Evolutionary conservation across 2,797 vertebrate species (phyloP).

Genomic region (Rhabdomys pumilio): DNA sequence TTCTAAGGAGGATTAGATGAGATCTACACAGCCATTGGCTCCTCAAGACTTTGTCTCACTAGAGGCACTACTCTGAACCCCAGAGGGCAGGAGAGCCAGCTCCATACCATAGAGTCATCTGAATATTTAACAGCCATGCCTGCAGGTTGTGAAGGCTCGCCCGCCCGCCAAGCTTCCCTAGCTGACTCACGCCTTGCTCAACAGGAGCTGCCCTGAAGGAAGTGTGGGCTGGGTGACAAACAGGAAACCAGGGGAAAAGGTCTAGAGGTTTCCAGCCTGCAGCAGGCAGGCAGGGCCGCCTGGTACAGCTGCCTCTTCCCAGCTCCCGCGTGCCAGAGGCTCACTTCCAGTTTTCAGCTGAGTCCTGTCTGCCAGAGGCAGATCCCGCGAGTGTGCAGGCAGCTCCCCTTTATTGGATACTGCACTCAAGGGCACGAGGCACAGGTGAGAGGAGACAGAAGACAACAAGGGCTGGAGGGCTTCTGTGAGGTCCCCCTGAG

Average conservation of each 20-base stretch:
- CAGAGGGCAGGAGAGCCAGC: conserved; percentile 7
- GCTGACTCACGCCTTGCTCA: conserved; percentile 82
- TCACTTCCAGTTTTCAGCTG: conserved; percentile 13
- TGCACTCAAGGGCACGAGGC: conserved; percentile 57
- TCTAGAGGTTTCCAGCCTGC: background rate
- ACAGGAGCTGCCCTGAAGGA: conserved; percentile 78
- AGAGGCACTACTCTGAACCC: conserved; percentile 27
- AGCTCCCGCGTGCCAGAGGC: background rate
- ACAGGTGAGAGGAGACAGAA: conserved; percentile 29
- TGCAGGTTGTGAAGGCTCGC: conserved; percentile 73
- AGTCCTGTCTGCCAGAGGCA: background rate
- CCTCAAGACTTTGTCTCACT: conserved; percentile 46
- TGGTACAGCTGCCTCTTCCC: background rate
- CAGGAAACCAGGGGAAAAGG: conserved; percentile 61
- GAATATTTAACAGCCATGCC: conserved; percentile 76
- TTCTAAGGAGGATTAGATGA: background rate
- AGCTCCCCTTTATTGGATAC: background rate
- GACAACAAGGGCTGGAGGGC: conserved; percentile 50
- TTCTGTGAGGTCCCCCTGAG: conserved; percentile 37
- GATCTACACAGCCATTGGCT: background rate
- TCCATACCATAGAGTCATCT: conserved; percentile 56
- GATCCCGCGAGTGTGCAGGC: background rate
- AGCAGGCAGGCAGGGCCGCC: background rate
- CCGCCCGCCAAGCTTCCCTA: conserved; percentile 29
- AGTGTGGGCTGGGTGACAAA: conserved; percentile 75